Base-by-base conservation (phyloP, 1,140 invertebrate species). In the Drosophila ironensis region DNA sequence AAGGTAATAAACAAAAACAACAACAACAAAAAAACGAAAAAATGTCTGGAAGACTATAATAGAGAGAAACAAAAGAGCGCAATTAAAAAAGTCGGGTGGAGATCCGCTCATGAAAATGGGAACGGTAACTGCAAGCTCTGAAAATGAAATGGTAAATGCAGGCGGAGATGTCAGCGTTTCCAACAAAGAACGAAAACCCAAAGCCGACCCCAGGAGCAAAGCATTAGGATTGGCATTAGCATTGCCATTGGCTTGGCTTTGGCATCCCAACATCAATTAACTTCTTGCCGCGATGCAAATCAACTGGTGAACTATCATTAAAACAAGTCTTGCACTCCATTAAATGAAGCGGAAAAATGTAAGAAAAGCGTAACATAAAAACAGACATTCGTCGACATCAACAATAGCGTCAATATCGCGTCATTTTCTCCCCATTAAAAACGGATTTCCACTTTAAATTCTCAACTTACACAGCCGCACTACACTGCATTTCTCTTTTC, bases 241-340 rank as follows among this genome's bases (percentile, higher is more conserved):
- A 37, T 37, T 33, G 14, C n/a, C 11, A 33, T 33, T 33, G 14
- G 11, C 50, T 33, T 33, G 14, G 11, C 50, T 50, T 66, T 56
- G 64, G 46, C 47, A 64, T 51, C 20, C 27, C 40, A 68, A 68
- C 63, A 63, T 81, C 57, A 84, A 77, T 82, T 84, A 68, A 68
- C 59, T 41, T 67, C 56, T 48, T 27, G 33, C 57, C 57, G 42
- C 42, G 57, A 67, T 72, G 80, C 66, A 70, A 69, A 69, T 59
- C 64, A 69, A 33, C 37, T 22, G 33, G 7, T 25, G 9, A 22
- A 47, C 38, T 24, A 48, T 66, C 61, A 70, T 70, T 70, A 69
- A 37, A 70, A 67, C 38, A 27, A 63, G 53, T 7, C 42, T 27
- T 14, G 54, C 59, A 46, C 37, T 63, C 59, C 59, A 63, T 63